Conservation (phyloP, 2,888 invertebrate genomes). For the Spodoptera picta region DNA sequence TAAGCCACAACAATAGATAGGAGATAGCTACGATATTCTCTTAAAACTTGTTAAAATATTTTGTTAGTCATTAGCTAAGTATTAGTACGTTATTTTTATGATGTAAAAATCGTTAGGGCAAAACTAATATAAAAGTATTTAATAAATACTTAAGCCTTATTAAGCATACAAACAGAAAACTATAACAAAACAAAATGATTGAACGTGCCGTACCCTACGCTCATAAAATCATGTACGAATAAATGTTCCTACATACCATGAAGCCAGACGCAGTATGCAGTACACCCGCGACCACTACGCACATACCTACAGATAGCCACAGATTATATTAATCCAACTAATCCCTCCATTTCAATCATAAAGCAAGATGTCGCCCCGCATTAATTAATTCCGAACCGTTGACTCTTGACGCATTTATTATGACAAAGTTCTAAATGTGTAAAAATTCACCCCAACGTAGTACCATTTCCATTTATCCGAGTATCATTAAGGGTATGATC, state of each 20-base stretch:
- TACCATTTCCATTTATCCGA: slow-evolving; percentile 81
- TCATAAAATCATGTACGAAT: neutral
- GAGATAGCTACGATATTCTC: slow-evolving; percentile 5
- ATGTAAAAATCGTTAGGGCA: too few species aligned
- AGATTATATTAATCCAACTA: slow-evolving; percentile 72
- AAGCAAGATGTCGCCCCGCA: slow-evolving; percentile 80
- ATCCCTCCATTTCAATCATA: slow-evolving; percentile 79
- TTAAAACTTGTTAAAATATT: slow-evolving; percentile 3
- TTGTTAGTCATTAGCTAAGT: neutral
- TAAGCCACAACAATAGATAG: slow-evolving; percentile 5
- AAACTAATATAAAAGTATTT: too few species aligned
- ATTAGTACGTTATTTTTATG: neutral
- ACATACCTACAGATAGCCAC: slow-evolving; percentile 51
- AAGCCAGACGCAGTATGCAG: slow-evolving; percentile 16
- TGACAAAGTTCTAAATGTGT: slow-evolving; percentile 73
- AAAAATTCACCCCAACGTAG: slow-evolving; percentile 66
- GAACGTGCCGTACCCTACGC: neutral
- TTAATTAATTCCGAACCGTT: slow-evolving; percentile 83
- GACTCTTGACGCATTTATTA: slow-evolving; percentile 70
- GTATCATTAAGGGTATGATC: slow-evolving; percentile 85
- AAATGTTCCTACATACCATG: neutral
- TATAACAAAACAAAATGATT: too few species aligned
- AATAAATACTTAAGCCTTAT: too few species aligned
- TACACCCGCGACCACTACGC: slow-evolving; percentile 38
- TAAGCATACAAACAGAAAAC: too few species aligned